Evolutionary conservation across 2,113 vertebrate species (phyloP).

Genomic region (Trogon surrucura): DNA sequence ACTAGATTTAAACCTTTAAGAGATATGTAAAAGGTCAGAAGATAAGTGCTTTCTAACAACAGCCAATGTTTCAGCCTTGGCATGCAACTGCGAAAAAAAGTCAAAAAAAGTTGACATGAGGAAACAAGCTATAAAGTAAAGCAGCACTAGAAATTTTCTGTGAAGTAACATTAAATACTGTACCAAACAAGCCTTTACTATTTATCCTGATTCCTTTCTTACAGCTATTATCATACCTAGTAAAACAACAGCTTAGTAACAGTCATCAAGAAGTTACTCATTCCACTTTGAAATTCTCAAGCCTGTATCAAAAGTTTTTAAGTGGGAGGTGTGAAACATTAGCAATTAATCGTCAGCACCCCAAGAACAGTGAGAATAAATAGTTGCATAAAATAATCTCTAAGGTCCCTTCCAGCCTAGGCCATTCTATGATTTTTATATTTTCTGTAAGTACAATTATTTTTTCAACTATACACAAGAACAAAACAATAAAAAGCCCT

Average conservation of each 20-base stretch:
- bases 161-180: background rate
- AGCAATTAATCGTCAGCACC: background rate
- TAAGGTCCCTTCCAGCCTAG: too few species aligned
- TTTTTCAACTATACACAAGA: background rate
- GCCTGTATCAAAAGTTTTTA: background rate
- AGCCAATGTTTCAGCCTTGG: background rate
- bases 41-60: background rate
- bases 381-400: background rate
- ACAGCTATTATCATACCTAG: background rate
- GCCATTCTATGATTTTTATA: too few species aligned
- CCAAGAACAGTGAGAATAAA: background rate
- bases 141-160: background rate
- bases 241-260: background rate
- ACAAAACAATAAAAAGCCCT: background rate
- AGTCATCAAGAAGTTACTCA: background rate
- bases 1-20: background rate
- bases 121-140: background rate
- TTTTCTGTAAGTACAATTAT: background rate
- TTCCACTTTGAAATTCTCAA: background rate
- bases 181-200: background rate
- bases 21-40: background rate
- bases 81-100: background rate
- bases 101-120: background rate
- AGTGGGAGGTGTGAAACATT: background rate
- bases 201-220: background rate